Percentiles rank a stretch among this genome's conserved stretches.
These are phyloP conservation scores for Apus apus DNA, from an alignment of 2,113 vertebrate species.

Conservation along the genomic window DNA sequence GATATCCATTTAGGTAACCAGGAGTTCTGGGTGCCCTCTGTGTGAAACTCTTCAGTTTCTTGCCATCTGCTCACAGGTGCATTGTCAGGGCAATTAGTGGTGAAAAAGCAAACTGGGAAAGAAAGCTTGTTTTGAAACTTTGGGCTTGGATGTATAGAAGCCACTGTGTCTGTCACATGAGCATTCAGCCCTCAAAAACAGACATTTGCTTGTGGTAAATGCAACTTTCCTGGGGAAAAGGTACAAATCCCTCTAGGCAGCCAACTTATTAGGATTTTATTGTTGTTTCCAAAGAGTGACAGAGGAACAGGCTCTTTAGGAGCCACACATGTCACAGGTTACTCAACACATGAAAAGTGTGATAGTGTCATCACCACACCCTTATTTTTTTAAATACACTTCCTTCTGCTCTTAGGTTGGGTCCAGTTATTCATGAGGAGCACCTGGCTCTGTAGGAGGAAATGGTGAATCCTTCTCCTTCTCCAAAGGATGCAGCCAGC, in stretches of 20 bases:
- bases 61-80: neutral
- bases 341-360: neutral
- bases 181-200: neutral
- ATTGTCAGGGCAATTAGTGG: neutral
- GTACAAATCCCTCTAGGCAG: neutral
- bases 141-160: neutral
- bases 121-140: neutral
- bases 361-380: conserved; percentile 43
- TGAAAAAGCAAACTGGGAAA: neutral
- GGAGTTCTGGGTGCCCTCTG: neutral
- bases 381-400: conserved; percentile 43
- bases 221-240: neutral
- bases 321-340: neutral
- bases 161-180: neutral
- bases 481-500: neutral
- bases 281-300: neutral
- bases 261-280: neutral
- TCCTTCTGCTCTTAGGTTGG: conserved; percentile 48
- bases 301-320: neutral
- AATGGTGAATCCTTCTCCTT: neutral
- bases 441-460: neutral
- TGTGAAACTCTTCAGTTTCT: neutral
- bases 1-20: neutral
- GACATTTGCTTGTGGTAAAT: neutral
- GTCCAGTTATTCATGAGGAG: conserved; percentile 30